Base-by-base conservation (phyloP, 2,113 vertebrate genomes). In the Crotalus viridis region DNA sequence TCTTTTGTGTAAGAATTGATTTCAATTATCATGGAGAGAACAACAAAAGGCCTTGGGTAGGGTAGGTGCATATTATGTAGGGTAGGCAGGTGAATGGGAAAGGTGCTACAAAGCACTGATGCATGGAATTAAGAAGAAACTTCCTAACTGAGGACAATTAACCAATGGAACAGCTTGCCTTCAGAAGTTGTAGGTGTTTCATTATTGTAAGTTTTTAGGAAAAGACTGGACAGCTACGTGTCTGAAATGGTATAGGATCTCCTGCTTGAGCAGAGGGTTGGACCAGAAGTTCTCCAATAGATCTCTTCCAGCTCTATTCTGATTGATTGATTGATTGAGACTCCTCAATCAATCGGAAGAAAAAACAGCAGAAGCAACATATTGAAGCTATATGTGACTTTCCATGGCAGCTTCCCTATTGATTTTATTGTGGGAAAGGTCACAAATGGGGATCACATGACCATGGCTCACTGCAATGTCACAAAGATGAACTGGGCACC, bases 1-100 rank as follows among this genome's bases (percentile, higher is more conserved):
- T 96, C 94, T 86, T 87, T 94, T 10, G 92, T 87, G 52, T 59
- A 46, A 89, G 55, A 59, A 89, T 43, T 96, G 93, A 85, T 88
- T 94, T 10, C 46, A 24, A 17, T 90, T 69, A 51, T n/a, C 19
- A 69, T 6, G 4, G 12, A 2, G 64, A n/a, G n/a, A 12, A 69
- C 64, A 69, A 33, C 28, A 69, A 13, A n/a, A 33, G 12, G 28
- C 28, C 12, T 69, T 64, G 26, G 61, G 26, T 64, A 64, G 61
- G 4, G 61, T 64, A 28, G 61, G 26, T 64, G 26, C 61, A 64
- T 64, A 26, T 4, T 64, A 64, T 10, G 26, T 3, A 64, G 26
- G 24, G 9, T 9, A 61, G 59, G 26, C 10, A 28, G 10, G 26
- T 64, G 61, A 12, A 64, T 64, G 61, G 26, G 59, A 3, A 12